These are phyloP conservation scores for Mionectes macconnelli DNA, from an alignment of 2,113 vertebrate genomes.

Conservation along the genomic window DNA sequence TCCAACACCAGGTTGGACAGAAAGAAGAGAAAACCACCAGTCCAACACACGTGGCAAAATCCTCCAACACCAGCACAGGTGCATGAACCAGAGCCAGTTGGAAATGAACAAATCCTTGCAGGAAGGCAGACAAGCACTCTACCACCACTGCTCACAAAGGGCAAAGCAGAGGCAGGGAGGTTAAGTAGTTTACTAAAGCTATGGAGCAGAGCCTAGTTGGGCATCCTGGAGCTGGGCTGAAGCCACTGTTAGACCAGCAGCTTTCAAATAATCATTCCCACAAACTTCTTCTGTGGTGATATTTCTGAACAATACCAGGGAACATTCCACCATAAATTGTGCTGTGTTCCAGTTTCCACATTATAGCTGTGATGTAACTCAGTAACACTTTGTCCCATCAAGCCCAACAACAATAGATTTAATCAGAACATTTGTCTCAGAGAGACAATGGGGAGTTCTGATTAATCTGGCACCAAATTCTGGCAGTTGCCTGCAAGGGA, in stretches of 20 bases:
- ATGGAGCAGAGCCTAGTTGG: slow-evolving; percentile 7
- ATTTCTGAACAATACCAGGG: slow-evolving; percentile 57
- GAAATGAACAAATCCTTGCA: neutral
- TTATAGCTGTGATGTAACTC: slow-evolving; percentile 66
- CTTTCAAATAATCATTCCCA: slow-evolving; percentile 59
- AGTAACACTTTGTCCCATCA: slow-evolving; percentile 63
- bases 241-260: slow-evolving; percentile 22
- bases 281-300: slow-evolving; percentile 46
- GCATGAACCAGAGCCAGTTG: neutral
- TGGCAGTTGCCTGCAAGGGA: slow-evolving; percentile 7
- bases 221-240: slow-evolving; percentile 17
- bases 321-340: slow-evolving; percentile 59
- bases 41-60: neutral
- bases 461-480: slow-evolving; percentile 58
- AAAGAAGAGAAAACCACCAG: neutral
- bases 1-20: neutral
- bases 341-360: slow-evolving; percentile 55
- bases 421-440: slow-evolving; percentile 34
- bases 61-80: neutral
- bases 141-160: neutral
- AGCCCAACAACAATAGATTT: slow-evolving; percentile 60
- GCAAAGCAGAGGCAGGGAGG: slow-evolving; percentile 6
- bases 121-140: neutral
- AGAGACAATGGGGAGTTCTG: slow-evolving; percentile 47
- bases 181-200: slow-evolving; percentile 45